Evolutionary conservation across 2,113 vertebrate species (phyloP).

Genomic region (Blennius ocellaris): DNA sequence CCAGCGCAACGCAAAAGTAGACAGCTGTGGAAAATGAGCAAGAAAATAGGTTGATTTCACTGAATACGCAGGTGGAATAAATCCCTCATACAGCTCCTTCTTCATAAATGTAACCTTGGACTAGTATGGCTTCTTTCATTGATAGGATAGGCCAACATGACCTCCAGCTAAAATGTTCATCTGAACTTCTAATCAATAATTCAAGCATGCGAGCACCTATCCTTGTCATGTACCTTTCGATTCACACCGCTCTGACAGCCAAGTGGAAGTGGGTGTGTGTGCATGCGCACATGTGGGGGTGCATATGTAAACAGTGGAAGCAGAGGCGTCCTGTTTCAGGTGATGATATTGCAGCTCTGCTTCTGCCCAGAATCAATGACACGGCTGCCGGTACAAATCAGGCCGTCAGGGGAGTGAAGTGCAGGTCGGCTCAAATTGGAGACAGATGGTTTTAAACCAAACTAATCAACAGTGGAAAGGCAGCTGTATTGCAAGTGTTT

Average conservation of each 20-base stretch:
- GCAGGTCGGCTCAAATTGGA: constrained; percentile 44
- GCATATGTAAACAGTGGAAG: constrained; percentile 61
- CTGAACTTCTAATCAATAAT: constrained; percentile 64
- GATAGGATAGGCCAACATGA: constrained; percentile 26
- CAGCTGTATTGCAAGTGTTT: constrained; percentile 52
- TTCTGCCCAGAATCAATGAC: constrained; percentile 80
- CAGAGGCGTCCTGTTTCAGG: constrained; percentile 65
- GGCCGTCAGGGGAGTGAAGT: constrained; percentile 63
- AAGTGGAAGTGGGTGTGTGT: constrained; percentile 21
- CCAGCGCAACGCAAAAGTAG: neutral
- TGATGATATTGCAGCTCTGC: constrained; percentile 71
- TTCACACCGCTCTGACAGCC: constrained; percentile 55
- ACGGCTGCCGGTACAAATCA: constrained; percentile 82
- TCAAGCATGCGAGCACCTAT: constrained; percentile 39
- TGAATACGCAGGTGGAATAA: constrained; percentile 15
- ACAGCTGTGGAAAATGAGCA: neutral
- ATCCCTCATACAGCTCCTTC: constrained; percentile 11
- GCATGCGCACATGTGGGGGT: constrained; percentile 25
- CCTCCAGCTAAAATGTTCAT: constrained; percentile 46
- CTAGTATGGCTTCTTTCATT: constrained; percentile 24
- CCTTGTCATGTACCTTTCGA: constrained; percentile 50
- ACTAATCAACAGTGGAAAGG: constrained; percentile 56
- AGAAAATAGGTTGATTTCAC: neutral
- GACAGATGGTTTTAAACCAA: constrained; percentile 59
- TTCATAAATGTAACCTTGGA: constrained; percentile 31